Conservation (phyloP, 2,113 vertebrate genomes). For the Corvus hawaiiensis region DNA sequence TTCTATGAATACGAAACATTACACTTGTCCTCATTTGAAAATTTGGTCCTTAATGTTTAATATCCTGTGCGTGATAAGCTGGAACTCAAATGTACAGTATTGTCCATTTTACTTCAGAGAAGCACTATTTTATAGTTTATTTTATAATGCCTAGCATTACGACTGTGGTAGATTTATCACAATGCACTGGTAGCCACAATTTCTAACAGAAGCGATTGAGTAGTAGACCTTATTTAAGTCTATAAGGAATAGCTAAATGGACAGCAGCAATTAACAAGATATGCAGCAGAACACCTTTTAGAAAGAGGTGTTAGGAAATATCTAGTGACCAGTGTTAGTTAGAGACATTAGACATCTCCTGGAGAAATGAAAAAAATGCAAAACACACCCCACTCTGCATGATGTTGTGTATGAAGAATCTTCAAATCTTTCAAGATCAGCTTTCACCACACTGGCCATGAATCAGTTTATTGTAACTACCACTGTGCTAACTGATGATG, state of each 20-base stretch:
- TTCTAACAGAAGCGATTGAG: constrained; percentile 36
- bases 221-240: constrained; percentile 26
- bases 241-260: constrained; percentile 42
- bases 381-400: not conserved
- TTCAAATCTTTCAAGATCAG: not conserved
- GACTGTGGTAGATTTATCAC: not conserved
- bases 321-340: not conserved
- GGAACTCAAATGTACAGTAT: not conserved
- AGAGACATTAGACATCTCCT: not conserved
- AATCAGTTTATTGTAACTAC: constrained; percentile 11
- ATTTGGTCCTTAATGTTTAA: not conserved
- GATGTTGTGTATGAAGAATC: not conserved
- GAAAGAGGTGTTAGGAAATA: not conserved
- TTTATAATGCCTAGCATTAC: not conserved
- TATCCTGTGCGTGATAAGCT: not conserved
- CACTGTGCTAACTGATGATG: not conserved
- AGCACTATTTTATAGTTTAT: not conserved
- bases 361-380: not conserved
- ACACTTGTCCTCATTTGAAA: not conserved
- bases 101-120: not conserved
- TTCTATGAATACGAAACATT: not conserved
- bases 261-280: constrained; percentile 70
- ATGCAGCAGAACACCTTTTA: constrained; percentile 57
- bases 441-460: not conserved
- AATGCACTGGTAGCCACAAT: constrained; percentile 60